A percentile compares a stretch with the other conserved stretches of the same genome.
These are phyloP conservation scores for Herpetotheres cachinnans DNA, from an alignment of 2,113 vertebrate genomes.

Conservation along the genomic window DNA sequence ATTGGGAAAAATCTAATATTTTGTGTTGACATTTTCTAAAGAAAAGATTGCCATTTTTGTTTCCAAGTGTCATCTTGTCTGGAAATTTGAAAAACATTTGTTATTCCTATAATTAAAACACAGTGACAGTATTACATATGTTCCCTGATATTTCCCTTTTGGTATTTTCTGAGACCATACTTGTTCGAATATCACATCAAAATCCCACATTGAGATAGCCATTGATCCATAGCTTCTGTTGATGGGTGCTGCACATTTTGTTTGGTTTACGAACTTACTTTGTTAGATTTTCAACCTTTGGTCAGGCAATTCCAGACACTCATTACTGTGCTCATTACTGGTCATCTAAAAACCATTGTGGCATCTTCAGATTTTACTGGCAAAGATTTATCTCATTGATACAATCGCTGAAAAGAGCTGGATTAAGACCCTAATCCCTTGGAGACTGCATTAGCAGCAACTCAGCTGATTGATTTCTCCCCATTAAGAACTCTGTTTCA, in stretches of 20 bases:
- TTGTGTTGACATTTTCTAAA: not conserved
- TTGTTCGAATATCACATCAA: not conserved
- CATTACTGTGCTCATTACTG: not conserved
- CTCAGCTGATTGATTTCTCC: not conserved
- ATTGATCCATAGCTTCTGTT: not conserved
- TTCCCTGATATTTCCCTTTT: not conserved
- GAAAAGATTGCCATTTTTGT: not conserved
- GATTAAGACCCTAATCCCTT: not conserved
- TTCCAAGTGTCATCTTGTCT: not conserved
- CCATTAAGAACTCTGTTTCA: not conserved
- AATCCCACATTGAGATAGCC: not conserved
- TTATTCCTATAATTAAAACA: not conserved
- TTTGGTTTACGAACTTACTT: not conserved
- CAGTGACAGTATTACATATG: not conserved
- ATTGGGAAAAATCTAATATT: not conserved
- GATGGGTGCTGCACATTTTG: not conserved
- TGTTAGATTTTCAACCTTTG: not conserved
- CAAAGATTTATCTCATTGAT: not conserved
- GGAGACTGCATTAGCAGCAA: not conserved
- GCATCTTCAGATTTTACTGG: not conserved
- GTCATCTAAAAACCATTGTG: not conserved
- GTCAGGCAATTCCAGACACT: not conserved
- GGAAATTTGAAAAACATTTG: not conserved
- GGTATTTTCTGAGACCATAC: not conserved
- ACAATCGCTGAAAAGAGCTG: not conserved